A percentile compares a stretch with the other conserved stretches of the same genome.
phyloP scores from a whole-genome alignment of 2,888 invertebrate genomes.

The Melanargia galathea region DNA sequence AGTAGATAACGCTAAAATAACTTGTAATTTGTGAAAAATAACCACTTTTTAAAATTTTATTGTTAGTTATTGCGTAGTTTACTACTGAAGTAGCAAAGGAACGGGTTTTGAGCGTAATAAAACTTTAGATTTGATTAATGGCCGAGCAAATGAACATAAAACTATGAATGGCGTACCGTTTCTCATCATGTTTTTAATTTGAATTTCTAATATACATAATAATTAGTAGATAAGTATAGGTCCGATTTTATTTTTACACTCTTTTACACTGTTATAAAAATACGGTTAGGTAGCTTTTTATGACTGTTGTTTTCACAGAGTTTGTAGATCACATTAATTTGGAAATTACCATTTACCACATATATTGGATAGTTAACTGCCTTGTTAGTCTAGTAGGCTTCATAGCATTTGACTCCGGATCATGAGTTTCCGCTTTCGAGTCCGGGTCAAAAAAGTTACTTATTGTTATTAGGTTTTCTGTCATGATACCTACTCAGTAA shows the following conservation, averaged over 20 bases:
- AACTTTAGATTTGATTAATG: conserved; percentile 14
- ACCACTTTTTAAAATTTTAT: conserved; percentile 3
- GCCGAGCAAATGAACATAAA: conserved; percentile 16
- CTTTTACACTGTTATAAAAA: background rate
- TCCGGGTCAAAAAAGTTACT: no score
- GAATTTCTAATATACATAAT: background rate
- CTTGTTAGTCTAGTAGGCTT: no score
- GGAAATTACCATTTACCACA: background rate
- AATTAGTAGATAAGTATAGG: background rate
- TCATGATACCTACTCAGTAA: no score
- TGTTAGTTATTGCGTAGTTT: no score
- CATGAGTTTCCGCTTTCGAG: no score
- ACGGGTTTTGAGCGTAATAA: conserved; percentile 12
- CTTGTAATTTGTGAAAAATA: conserved; percentile 29
- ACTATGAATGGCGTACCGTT: conserved; percentile 5
- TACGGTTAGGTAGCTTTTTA: background rate
- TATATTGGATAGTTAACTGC: no score
- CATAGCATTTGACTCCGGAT: no score
- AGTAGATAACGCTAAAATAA: conserved; percentile 33
- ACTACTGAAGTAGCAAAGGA: conserved; percentile 28
- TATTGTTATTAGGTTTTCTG: no score
- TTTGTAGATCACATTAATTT: background rate
- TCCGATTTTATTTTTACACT: background rate
- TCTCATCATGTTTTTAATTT: conserved; percentile 2
- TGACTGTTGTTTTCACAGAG: conserved; percentile 2